phyloP scores from a whole-genome alignment of 2,797 vertebrate species.

The Myotis daubentonii region DNA sequence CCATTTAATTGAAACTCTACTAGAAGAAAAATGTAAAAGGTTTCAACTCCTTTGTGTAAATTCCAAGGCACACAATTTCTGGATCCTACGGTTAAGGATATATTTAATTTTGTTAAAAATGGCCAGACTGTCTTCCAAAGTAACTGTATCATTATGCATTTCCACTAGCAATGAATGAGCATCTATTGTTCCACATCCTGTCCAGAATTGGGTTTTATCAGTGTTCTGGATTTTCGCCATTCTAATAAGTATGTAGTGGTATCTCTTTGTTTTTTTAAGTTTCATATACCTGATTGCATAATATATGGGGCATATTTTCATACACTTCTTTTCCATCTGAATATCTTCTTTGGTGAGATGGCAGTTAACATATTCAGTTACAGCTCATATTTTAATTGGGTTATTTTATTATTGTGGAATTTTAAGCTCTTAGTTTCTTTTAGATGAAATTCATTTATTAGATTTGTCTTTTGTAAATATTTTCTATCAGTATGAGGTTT shows the following conservation, averaged over 20 bases:
- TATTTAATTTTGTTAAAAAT: not conserved
- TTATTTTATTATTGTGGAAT: not conserved
- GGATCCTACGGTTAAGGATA: not conserved
- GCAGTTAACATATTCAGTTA: not conserved
- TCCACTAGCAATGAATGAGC: not conserved
- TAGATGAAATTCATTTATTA: not conserved
- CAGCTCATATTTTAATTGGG: not conserved
- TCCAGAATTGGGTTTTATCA: not conserved
- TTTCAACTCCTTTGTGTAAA: not conserved
- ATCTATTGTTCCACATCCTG: not conserved
- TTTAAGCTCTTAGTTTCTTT: not conserved
- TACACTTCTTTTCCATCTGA: not conserved
- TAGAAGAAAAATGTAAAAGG: not conserved
- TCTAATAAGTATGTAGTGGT: not conserved
- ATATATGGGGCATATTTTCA: not conserved
- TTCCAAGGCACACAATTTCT: not conserved
- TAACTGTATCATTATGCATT: not conserved
- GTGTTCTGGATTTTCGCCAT: not conserved
- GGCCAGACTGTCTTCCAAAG: not conserved
- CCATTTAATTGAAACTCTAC: constrained; percentile 25
- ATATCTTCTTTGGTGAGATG: not conserved
- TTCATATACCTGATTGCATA: not conserved
- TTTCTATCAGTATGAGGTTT: not conserved
- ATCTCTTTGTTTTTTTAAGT: not conserved
- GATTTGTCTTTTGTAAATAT: not conserved